Evolutionary conservation across 2,113 vertebrate genomes (phyloP).

Genomic region (Trogon melanurus): DNA sequence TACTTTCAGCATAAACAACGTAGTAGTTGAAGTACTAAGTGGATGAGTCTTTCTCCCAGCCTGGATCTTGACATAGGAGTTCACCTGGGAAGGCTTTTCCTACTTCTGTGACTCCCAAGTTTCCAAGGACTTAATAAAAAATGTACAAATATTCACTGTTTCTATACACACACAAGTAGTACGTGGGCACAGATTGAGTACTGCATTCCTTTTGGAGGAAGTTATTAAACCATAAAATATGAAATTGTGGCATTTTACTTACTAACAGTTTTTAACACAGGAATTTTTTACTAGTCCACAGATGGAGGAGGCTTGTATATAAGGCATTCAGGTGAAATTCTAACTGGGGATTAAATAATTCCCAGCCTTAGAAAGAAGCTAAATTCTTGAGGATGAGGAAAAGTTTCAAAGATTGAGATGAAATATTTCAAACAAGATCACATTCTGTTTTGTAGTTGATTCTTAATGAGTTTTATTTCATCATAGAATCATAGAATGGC

Average conservation of each 20-base stretch:
- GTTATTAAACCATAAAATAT: neutral
- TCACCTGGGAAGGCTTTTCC: neutral
- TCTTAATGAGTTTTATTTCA: slow-evolving; percentile 41
- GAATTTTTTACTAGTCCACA: neutral
- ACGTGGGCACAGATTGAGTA: neutral
- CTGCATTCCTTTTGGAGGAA: neutral
- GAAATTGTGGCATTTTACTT: neutral
- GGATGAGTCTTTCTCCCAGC: neutral
- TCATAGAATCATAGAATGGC: no score
- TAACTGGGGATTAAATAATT: slow-evolving; percentile 14
- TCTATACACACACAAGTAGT: neutral
- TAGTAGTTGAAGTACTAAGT: neutral
- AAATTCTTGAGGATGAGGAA: neutral
- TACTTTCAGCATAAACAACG: neutral
- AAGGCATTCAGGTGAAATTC: neutral
- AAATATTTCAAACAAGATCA: slow-evolving; percentile 1
- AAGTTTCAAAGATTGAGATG: neutral
- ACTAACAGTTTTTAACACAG: neutral
- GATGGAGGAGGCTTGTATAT: neutral
- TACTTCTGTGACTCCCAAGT: neutral
- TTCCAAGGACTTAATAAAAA: neutral
- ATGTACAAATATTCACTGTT: neutral
- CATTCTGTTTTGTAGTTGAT: neutral
- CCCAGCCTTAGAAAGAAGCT: neutral
- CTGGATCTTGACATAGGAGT: neutral